Conservation (phyloP, 2,797 vertebrate genomes). For the Gobionotothen gibberifrons region DNA sequence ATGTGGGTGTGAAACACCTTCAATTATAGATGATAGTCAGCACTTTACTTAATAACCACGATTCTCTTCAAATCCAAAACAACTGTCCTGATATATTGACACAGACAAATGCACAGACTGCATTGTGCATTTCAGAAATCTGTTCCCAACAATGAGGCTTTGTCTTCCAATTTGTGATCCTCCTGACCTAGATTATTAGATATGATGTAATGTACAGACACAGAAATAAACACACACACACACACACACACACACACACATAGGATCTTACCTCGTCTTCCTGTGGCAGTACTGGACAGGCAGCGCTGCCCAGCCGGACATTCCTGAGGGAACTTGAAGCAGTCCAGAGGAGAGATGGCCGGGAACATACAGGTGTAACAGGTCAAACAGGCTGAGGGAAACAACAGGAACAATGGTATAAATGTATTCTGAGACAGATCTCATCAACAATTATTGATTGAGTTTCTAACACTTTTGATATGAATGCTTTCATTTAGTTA, state of each 20-base stretch:
- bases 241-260: slow-evolving; percentile 13
- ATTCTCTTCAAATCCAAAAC: slow-evolving; percentile 4
- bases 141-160: slow-evolving; percentile 25
- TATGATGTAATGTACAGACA: slow-evolving; percentile 41
- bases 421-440: background rate
- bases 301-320: slow-evolving; percentile 82
- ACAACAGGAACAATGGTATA: background rate
- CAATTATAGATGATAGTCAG: background rate
- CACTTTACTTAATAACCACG: background rate
- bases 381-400: slow-evolving; percentile 66
- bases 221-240: slow-evolving; percentile 16
- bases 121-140: slow-evolving; percentile 3
- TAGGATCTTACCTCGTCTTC: slow-evolving; percentile 73
- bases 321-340: slow-evolving; percentile 78
- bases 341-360: slow-evolving; percentile 83
- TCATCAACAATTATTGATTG: no score
- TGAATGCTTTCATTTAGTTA: background rate
- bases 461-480: background rate
- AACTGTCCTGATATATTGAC: background rate
- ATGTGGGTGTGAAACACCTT: background rate
- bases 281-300: slow-evolving; percentile 76
- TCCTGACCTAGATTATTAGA: slow-evolving; percentile 18
- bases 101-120: background rate
- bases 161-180: slow-evolving; percentile 20
- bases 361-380: slow-evolving; percentile 87